Evolutionary conservation across 2,888 invertebrate species (phyloP).

Genomic region (Ptychoptera contaminata): DNA sequence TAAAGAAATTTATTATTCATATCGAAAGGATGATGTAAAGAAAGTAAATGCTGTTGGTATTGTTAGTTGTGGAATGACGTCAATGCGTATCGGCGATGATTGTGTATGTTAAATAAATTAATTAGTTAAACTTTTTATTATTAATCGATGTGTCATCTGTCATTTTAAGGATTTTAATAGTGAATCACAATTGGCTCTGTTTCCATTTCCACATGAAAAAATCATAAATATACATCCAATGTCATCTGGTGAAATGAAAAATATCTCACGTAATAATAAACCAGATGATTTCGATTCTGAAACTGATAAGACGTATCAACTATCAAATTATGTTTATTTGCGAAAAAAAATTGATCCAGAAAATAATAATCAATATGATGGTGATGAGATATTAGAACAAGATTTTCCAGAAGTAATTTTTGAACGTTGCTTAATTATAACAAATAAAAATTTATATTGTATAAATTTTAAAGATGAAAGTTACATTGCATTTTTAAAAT

Average conservation of each 20-base stretch:
- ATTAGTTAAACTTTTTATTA: too few relatives aligned
- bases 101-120: constrained; percentile 18
- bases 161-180: constrained; percentile 21
- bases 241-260: too few relatives aligned
- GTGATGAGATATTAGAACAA: constrained; percentile 27
- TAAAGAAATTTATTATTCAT: not conserved
- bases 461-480: constrained; percentile 27
- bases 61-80: constrained; percentile 30
- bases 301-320: not conserved
- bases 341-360: constrained; percentile 20
- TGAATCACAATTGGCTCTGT: constrained; percentile 22
- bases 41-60: constrained; percentile 26
- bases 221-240: constrained; percentile 24
- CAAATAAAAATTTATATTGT: constrained; percentile 28
- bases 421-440: constrained; percentile 30
- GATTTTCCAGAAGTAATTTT: constrained; percentile 30
- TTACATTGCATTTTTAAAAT: constrained; percentile 26
- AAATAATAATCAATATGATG: constrained; percentile 21
- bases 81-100: constrained; percentile 24
- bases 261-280: too few relatives aligned
- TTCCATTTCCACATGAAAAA: constrained; percentile 27
- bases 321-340: constrained; percentile 21
- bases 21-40: not conserved
- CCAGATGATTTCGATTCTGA: too few relatives aligned
- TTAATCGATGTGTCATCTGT: too few relatives aligned